Evolutionary conservation across 2,113 vertebrate species (phyloP), one percentile per base, ranked within the genome.

Genomic region (Tachycineta bicolor): DNA sequence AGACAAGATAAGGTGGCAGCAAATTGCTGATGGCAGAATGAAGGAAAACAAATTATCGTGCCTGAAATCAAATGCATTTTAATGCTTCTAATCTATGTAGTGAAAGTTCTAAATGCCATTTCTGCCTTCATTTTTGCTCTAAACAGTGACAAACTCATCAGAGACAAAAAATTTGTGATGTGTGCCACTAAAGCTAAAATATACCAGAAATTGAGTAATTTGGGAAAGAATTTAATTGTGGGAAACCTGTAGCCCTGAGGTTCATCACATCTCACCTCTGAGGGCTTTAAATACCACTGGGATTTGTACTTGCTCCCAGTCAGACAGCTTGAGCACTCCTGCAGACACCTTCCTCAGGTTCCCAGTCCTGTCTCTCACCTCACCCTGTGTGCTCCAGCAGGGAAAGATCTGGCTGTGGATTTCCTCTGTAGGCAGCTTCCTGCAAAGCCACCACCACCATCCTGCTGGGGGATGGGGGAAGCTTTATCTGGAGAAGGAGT

Each of bases 31-130:
- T 93, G 86, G 37, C 50, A 81, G 75, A 89, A 26, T 39, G 64
- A 85, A 94, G 82, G 89, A 80, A 63, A 84, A 39, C 73, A 77
- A 92, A 77, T 94, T 29, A 56, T n/a, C n/a, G n/a, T 89, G 82
- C 37, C 64, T 95, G 64, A 81, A 91, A 95, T 97, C 56, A 87
- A 78, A 88, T 75, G 75, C 64, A 37, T 53, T 95, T 96, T 94
- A 96, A 85, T 77, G 50, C 29, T 5, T 96, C 95, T 96, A 91
- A 96, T 94, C 80, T 91, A 46, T 63, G 39, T 91, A 43, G 76
- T 78, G 79, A 55, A 95, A 93, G 74, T 94, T 92, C 93, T 49
- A 76, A 93, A 94, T 93, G 87, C 52, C 90, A 81, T 94, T 96
- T 91, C 43, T 90, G 74, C 49, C 39, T 80, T 91, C 65, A 14